Conservation (phyloP, 2,113 vertebrate genomes). For the Gadus chalcogrammus region DNA sequence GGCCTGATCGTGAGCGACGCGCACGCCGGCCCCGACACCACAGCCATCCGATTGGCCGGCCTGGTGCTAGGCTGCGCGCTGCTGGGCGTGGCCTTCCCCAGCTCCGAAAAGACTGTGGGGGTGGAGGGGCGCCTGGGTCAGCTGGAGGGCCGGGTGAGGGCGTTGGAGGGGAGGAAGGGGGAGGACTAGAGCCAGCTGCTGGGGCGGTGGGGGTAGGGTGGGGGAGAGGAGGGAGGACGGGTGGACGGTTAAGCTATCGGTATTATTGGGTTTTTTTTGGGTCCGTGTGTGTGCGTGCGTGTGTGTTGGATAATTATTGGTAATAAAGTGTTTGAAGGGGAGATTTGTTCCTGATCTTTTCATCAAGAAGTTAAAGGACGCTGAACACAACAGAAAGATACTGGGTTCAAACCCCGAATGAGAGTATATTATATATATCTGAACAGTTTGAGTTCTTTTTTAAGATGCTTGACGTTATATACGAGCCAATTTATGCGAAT, state of each 20-base stretch:
- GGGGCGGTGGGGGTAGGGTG: background rate
- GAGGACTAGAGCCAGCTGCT: conserved; percentile 49
- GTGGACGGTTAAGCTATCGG: conserved; percentile 18
- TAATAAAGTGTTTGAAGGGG: too few species aligned
- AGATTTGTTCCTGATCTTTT: too few species aligned
- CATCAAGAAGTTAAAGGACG: too few species aligned
- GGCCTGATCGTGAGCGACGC: conserved; percentile 66
- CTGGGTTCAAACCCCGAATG: too few species aligned
- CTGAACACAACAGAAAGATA: too few species aligned
- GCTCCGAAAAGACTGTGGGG: conserved; percentile 32
- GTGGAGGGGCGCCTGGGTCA: conserved; percentile 58
- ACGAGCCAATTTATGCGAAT: too few species aligned
- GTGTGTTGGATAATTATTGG: too few species aligned
- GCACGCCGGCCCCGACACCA: conserved; percentile 45
- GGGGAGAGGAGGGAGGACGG: conserved; percentile 12
- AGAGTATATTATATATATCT: too few species aligned
- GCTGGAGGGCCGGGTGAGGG: conserved; percentile 66
- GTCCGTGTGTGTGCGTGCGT: conserved; percentile 16
- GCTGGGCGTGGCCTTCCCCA: conserved; percentile 50
- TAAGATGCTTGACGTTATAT: too few species aligned
- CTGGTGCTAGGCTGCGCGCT: conserved; percentile 63
- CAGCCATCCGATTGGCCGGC: conserved; percentile 53
- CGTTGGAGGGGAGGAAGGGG: conserved; percentile 59
- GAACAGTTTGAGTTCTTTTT: too few species aligned
- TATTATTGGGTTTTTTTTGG: conserved; percentile 31